Conservation (phyloP, 1,140 invertebrate genomes). For the Ceratitis capitata region DNA sequence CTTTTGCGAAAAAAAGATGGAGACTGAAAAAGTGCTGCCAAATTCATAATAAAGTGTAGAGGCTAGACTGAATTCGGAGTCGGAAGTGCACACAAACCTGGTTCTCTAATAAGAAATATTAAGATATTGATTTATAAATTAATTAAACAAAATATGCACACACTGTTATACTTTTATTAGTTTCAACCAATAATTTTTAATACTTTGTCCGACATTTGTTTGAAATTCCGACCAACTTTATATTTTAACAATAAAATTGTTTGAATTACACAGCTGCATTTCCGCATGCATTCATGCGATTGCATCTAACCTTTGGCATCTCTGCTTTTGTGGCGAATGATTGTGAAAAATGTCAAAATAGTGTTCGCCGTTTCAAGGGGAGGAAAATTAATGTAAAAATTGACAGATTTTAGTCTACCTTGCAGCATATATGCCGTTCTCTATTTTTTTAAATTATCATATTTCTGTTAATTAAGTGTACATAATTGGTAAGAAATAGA, state of each 20-base stretch:
- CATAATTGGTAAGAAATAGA: not conserved
- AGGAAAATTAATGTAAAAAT: constrained; percentile 18
- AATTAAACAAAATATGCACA: too few relatives aligned
- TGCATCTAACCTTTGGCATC: not conserved
- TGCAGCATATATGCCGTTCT: not conserved
- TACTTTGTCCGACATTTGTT: too few relatives aligned
- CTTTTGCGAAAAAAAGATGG: constrained; percentile 27
- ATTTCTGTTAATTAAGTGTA: not conserved
- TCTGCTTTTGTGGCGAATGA: constrained; percentile 8
- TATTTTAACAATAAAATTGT: too few relatives aligned
- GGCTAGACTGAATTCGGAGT: not conserved
- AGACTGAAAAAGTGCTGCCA: constrained; percentile 21
- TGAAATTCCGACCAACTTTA: too few relatives aligned
- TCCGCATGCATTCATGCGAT: not conserved
- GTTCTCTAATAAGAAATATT: too few relatives aligned
- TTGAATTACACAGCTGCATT: not conserved
- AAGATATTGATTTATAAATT: too few relatives aligned
- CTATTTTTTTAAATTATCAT: not conserved
- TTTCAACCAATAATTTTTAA: too few relatives aligned
- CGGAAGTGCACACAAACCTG: too few relatives aligned
- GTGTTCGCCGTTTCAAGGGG: constrained; percentile 7
- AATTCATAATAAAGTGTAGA: not conserved
- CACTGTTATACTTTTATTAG: too few relatives aligned
- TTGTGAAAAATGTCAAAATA: constrained; percentile 3
- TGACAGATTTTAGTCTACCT: not conserved